Evolutionary conservation across 1,140 invertebrate genomes (phyloP).

Genomic region (Musca vetustissima): DNA sequence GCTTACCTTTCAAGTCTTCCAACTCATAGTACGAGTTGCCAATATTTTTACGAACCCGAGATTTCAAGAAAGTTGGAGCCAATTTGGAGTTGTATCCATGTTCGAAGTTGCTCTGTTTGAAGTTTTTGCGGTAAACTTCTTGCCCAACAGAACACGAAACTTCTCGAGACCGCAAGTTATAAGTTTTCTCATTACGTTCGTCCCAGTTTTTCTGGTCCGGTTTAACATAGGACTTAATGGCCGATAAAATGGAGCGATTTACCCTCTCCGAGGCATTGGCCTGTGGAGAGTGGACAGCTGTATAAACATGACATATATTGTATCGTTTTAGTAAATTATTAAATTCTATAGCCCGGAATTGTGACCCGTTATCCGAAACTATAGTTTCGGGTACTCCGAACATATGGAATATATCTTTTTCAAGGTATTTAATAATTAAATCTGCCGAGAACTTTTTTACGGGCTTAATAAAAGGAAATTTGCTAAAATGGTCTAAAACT

Average conservation of each 20-base stretch:
- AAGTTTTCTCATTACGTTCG: conserved; percentile 2
- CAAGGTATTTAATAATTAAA: conserved; percentile 2
- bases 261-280: conserved; percentile 23
- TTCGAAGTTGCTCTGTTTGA: conserved; percentile 6
- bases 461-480: background rate
- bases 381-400: conserved; percentile 26
- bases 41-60: background rate
- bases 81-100: conserved; percentile 11
- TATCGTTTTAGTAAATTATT: conserved; percentile 7
- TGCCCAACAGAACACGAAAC: background rate
- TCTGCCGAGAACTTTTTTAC: conserved; percentile 9
- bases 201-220: conserved; percentile 9
- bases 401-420: background rate
- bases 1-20: background rate
- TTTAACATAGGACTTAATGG: background rate
- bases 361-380: conserved; percentile 25
- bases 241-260: conserved; percentile 8
- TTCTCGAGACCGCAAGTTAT: conserved; percentile 13
- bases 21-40: conserved; percentile 2
- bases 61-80: conserved; percentile 10
- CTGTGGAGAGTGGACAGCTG: conserved; percentile 10
- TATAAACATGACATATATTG: conserved; percentile 13
- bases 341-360: conserved; percentile 13
- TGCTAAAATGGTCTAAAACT: background rate
- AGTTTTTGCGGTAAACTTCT: conserved; percentile 4